These are phyloP conservation scores for Coluber constrictor DNA, from an alignment of 2,797 vertebrate species.

Conservation along the genomic window DNA sequence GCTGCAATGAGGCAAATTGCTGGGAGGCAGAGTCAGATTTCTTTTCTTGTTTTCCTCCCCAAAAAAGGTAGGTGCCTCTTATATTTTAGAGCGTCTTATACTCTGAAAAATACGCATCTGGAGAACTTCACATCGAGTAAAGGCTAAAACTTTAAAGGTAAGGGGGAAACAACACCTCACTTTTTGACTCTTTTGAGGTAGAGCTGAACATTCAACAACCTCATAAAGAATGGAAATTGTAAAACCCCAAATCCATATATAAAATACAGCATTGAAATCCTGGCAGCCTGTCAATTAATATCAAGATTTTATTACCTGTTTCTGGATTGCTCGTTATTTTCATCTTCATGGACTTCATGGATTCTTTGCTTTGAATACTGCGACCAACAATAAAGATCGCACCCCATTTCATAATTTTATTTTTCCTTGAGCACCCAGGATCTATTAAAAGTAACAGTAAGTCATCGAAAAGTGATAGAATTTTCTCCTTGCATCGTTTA, in stretches of 20 bases:
- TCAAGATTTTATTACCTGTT: not conserved
- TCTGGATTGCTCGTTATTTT: not conserved
- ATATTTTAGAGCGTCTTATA: too few relatives aligned
- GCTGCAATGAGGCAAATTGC: too few relatives aligned
- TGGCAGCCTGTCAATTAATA: not conserved
- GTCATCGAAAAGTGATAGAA: slow-evolving; percentile 1
- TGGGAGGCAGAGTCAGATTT: too few relatives aligned
- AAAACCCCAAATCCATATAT: not conserved
- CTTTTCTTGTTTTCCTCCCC: too few relatives aligned
- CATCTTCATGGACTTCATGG: not conserved
- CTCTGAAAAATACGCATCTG: not conserved
- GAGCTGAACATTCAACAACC: not conserved
- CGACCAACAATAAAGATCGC: not conserved
- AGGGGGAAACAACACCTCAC: not conserved
- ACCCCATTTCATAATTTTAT: not conserved
- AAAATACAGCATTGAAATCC: not conserved
- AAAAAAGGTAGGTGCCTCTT: too few relatives aligned
- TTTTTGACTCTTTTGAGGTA: not conserved
- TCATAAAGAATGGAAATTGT: not conserved
- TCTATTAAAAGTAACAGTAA: not conserved
- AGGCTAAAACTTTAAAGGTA: not conserved
- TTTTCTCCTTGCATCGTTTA: not conserved
- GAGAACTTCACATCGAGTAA: not conserved
- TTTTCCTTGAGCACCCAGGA: not conserved
- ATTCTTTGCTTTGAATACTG: not conserved